phyloP scores from a whole-genome alignment of 1,140 invertebrate species.

The Aradophagus sp. region DNA sequence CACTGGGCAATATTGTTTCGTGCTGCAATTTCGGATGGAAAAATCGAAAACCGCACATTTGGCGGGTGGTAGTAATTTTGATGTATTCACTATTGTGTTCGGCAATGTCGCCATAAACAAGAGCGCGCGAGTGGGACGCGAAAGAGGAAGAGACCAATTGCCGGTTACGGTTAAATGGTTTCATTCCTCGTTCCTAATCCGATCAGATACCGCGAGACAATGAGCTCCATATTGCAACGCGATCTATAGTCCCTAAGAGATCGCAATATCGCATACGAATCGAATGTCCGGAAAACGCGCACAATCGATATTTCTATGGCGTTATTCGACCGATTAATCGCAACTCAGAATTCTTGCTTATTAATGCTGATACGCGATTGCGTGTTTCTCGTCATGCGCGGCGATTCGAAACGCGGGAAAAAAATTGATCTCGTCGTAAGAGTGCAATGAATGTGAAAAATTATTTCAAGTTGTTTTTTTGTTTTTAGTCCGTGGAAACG shows the following conservation, averaged over 20 bases:
- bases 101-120: slow-evolving; percentile 48
- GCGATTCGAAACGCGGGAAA: no score
- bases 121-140: slow-evolving; percentile 16
- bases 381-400: no score
- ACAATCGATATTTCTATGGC: slow-evolving; percentile 43
- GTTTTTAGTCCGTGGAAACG: no score
- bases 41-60: slow-evolving; percentile 31
- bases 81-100: slow-evolving; percentile 46
- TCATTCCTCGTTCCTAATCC: slow-evolving; percentile 63
- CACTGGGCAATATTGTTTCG: slow-evolving; percentile 10
- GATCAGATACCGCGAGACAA: slow-evolving; percentile 65
- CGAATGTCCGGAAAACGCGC: slow-evolving; percentile 47
- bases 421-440: no score
- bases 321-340: slow-evolving; percentile 35
- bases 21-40: slow-evolving; percentile 44
- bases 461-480: no score
- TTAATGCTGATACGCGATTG: no score
- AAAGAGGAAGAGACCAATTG: slow-evolving; percentile 57
- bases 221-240: slow-evolving; percentile 62
- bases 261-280: slow-evolving; percentile 44
- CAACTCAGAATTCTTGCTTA: slow-evolving; percentile 29
- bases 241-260: slow-evolving; percentile 57
- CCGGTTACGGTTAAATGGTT: slow-evolving; percentile 62
- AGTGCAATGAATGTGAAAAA: no score
- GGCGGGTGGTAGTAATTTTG: slow-evolving; percentile 49